Percentiles rank a stretch among this genome's conserved stretches.
Evolutionary conservation across 2,797 vertebrate genomes (phyloP).

Genomic region (Cryptoblepharus egeriae): DNA sequence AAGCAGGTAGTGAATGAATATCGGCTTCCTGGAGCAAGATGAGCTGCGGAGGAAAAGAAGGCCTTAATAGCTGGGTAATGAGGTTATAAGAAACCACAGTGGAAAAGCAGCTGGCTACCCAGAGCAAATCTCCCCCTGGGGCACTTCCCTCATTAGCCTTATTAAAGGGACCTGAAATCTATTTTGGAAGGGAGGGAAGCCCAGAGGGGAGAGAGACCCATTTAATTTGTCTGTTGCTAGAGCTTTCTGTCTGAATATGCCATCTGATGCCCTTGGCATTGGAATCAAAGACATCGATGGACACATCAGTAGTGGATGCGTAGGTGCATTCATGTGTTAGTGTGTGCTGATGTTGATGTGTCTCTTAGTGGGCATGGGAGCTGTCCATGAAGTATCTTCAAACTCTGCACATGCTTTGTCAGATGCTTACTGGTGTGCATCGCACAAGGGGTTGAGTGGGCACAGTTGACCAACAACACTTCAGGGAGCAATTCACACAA

Average conservation of each 20-base stretch:
- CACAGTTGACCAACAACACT: not conserved
- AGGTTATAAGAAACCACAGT: constrained; percentile 49
- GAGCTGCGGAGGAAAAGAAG: not conserved
- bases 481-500: not conserved
- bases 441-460: no score
- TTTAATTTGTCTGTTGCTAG: not conserved
- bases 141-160: not conserved
- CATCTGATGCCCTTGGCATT: accelerated
- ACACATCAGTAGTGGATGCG: not conserved
- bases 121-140: not conserved
- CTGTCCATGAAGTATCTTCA: not conserved
- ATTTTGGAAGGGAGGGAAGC: no score
- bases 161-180: accelerated
- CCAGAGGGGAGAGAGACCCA: not conserved
- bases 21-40: not conserved
- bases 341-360: no score
- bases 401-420: no score
- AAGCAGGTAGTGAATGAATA: constrained; percentile 44
- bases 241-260: not conserved
- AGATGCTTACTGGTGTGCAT: no score
- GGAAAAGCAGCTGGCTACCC: accelerated
- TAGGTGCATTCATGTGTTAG: no score
- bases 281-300: not conserved
- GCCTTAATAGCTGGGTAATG: not conserved
- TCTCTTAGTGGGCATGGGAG: not conserved